These are phyloP conservation scores for Oreortyx pictus DNA, from an alignment of 2,797 vertebrate genomes.

Conservation along the genomic window DNA sequence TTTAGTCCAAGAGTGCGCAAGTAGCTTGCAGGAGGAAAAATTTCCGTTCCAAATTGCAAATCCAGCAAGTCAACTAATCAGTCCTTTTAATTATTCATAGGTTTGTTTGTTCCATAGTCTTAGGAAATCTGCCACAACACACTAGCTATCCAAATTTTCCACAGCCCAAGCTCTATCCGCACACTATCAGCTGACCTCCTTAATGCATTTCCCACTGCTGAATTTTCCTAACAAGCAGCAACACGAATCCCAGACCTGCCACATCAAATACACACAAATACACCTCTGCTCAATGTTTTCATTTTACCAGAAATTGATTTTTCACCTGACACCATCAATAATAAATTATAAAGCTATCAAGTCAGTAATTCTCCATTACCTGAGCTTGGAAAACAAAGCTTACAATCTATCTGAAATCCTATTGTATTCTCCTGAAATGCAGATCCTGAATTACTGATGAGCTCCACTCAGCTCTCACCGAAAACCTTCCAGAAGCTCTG, in stretches of 20 bases:
- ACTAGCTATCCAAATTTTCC: background rate
- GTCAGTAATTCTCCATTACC: background rate
- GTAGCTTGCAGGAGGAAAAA: background rate
- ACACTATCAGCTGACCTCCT: background rate
- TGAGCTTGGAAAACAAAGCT: background rate
- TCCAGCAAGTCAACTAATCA: background rate
- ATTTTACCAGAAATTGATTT: background rate
- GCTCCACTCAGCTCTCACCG: background rate
- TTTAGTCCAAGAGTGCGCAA: background rate
- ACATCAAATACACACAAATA: background rate
- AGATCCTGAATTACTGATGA: background rate
- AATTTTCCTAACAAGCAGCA: background rate
- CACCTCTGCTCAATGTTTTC: background rate
- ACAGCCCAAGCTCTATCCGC: background rate
- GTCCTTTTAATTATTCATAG: background rate
- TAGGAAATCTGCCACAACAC: background rate
- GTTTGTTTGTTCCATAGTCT: background rate
- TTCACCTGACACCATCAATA: background rate
- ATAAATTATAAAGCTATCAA: background rate
- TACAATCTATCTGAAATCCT: background rate
- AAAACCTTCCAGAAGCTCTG: background rate
- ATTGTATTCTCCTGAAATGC: background rate
- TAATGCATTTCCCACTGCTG: background rate
- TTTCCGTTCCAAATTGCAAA: background rate
- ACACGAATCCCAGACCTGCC: background rate